Base-by-base conservation (phyloP, 2,888 invertebrate species). In the Lamproptera curius region DNA sequence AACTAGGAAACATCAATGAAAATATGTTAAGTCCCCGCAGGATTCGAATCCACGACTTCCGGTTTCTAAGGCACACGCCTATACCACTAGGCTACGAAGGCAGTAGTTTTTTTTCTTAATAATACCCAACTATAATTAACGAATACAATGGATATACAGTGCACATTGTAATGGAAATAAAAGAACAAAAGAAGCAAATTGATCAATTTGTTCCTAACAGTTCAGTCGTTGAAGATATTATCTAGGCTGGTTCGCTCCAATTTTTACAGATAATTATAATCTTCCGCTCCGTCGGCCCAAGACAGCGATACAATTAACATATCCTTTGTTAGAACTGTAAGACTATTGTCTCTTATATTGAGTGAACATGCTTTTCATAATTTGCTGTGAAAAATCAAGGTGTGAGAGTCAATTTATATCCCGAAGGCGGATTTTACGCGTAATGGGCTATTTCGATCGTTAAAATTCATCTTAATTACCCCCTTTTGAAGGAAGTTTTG, bases 231-330 rank as follows among this genome's bases (percentile, higher is more conserved):
- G 28, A 15, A 44, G 44, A 49, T 49, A 44, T 41, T 41, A 49
- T 49, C 43, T 31, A 36, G 34, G 14, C 9, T 31, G 28, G 28
- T 44, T 40, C 20, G 35, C 36, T 26, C 39, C 26, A 44, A 75
- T 76, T 78, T 76, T 67, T 76, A 67, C 64, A 70, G 72, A 83
- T 85, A 83, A 85, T 86, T 86, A 86, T 82, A 84, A 80, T 81
- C 80, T 81, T 84, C 73, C 83, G 84, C 81, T 79, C 78, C 68
- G 77, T 40, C 73, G 82, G 67, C 48, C 60, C 68, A 68, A 67
- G 70, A 85, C 85, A 86, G 83, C 84, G 80, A 73, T 70, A 60
- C 59, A 77, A 85, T 86, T 86, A 78, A 75, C 85, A 86, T 85
- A 84, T 83, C 82, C 81, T 80, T 77, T 76, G 79, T 85, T 77